These are phyloP conservation scores for Colistium nudipinnis DNA, from an alignment of 2,113 vertebrate genomes.

Conservation along the genomic window DNA sequence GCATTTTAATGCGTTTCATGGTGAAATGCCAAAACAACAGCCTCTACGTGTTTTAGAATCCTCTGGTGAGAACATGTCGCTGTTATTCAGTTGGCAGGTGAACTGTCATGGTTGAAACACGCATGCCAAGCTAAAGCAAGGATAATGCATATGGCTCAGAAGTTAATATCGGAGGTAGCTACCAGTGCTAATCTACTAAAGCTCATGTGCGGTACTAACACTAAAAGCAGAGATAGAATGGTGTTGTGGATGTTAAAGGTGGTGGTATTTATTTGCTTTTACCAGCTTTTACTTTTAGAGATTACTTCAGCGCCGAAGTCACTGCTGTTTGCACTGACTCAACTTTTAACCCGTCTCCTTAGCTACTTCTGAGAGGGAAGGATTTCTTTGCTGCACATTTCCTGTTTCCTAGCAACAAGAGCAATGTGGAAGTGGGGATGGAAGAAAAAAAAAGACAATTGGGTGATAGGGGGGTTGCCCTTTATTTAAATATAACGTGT, in stretches of 20 bases:
- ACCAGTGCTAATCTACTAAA: not conserved
- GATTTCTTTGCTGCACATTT: conserved; percentile 82
- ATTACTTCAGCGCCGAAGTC: not conserved
- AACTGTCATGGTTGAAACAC: not conserved
- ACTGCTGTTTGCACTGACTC: not conserved
- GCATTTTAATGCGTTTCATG: conserved; percentile 36
- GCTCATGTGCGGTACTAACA: not conserved
- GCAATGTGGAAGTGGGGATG: conserved; percentile 72
- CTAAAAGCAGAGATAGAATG: not conserved
- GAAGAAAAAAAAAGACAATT: conserved; percentile 75
- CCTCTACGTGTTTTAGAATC: accelerated
- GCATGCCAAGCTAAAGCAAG: not conserved
- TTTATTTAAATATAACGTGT: conserved; percentile 38
- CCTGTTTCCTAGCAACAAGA: conserved; percentile 85
- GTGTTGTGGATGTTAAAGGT: accelerated
- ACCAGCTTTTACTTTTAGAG: accelerated
- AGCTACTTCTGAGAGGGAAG: conserved; percentile 50
- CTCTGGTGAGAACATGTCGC: accelerated
- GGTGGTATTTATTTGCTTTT: not conserved
- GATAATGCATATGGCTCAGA: not conserved
- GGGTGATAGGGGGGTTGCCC: conserved; percentile 51
- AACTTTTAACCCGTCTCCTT: not conserved
- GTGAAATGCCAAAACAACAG: not conserved
- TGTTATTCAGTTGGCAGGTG: not conserved
- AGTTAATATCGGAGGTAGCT: not conserved